phyloP scores from a whole-genome alignment of 2,888 invertebrate genomes.

The Gymnoscelis rufifasciata region DNA sequence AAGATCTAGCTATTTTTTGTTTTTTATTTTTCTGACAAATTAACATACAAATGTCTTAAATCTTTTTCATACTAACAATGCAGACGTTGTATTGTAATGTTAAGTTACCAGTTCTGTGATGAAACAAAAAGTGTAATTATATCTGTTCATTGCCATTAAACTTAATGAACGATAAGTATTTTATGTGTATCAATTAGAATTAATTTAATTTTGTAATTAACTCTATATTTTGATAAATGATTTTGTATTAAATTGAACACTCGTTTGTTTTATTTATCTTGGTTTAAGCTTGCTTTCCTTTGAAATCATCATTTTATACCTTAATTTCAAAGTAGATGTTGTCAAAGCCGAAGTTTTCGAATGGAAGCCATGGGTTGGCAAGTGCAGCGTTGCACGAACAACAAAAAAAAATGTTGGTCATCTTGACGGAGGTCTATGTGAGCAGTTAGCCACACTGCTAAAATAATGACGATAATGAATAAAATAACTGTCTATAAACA shows the following conservation, averaged over 20 bases:
- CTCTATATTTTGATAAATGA: constrained; percentile 30
- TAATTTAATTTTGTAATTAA: constrained; percentile 28
- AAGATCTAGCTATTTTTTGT: no score
- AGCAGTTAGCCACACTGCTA: no score
- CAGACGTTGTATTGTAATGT: constrained; percentile 14
- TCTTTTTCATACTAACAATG: constrained; percentile 12
- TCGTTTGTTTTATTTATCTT: constrained; percentile 23
- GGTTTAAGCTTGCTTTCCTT: no score
- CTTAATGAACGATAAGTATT: constrained; percentile 17
- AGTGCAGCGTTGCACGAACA: no score
- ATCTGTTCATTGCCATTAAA: constrained; percentile 37
- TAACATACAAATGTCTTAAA: not conserved
- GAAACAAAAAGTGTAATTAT: constrained; percentile 42
- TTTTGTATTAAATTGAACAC: constrained; percentile 27
- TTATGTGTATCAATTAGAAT: constrained; percentile 27
- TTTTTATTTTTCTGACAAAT: not conserved
- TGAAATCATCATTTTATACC: no score
- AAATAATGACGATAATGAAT: no score
- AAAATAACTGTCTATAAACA: no score
- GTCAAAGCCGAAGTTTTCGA: no score
- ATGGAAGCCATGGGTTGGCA: no score
- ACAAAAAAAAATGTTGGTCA: no score
- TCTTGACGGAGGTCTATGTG: no score
- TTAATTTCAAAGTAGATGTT: no score
- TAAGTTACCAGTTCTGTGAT: constrained; percentile 65